Base-by-base conservation (phyloP, 2,113 vertebrate genomes). In the Phrynosoma platyrhinos region DNA sequence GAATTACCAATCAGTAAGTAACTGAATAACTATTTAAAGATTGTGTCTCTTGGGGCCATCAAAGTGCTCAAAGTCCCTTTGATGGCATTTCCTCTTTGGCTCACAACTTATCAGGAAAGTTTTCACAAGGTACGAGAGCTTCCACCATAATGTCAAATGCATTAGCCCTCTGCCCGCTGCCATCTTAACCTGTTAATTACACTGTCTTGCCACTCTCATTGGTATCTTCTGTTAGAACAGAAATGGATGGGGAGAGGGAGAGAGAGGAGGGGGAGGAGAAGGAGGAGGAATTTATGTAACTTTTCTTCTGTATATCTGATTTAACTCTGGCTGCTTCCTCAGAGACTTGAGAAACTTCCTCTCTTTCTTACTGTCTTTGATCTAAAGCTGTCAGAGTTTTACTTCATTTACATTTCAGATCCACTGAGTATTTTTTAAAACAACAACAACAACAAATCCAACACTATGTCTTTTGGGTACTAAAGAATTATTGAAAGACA, bases 321-420 rank as follows among this genome's bases (percentile, higher is more conserved):
- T 83, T 91, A 92, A 90, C 32, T 91, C 80, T 93, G 84, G 83
- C 86, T 93, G 78, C 42, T 92, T 87, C 93, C 91, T 93, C 76
- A 84, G 94, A 94, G 93, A 95, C 72, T 91, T 92, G 85, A 92
- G 85, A 83, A 91, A 72, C 89, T 92, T 94, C 92, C 86, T 86
- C 88, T 86, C 89, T 86, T 94, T 90, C 86, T 80, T 83, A 84
- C 4, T 36, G 58, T 90, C 94, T 95, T 95, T 94, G 93, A 95
- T 94, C 94, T 94, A 93, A 95, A 69, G 36, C 92, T 92, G 76
- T 92, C 93, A 92, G 90, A 95, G 90, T 87, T 94, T 89, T 91
- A 91, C 79, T 95, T 95, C 90, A 95, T 96, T 96, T 96, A 77
- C 83, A 93, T 95, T 96, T 95, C 88, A 94, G 91, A 90, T 84